Evolutionary conservation across 2,797 vertebrate species (phyloP).

Genomic region (Xenentodon cancila): DNA sequence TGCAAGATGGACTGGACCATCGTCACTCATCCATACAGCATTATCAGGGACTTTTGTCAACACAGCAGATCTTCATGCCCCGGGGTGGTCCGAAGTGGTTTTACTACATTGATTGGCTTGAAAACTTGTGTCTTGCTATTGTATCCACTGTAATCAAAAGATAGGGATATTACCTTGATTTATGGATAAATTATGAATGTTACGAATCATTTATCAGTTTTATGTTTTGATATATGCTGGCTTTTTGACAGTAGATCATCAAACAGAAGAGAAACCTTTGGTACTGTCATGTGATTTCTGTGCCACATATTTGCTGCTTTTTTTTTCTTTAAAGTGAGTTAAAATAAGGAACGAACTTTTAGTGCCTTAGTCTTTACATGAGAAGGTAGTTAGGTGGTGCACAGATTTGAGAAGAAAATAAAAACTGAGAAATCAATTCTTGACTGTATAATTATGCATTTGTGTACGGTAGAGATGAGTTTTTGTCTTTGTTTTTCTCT

Average conservation of each 20-base stretch:
- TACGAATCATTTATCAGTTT: slow-evolving; percentile 16
- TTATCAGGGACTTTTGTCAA: too few relatives aligned
- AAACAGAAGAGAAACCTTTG: neutral
- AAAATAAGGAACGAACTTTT: slow-evolving; percentile 47
- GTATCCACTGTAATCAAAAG: slow-evolving; percentile 21
- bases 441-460: too few relatives aligned
- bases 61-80: too few relatives aligned
- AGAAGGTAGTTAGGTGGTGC: slow-evolving; percentile 77
- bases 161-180: slow-evolving; percentile 20
- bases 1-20: too few relatives aligned
- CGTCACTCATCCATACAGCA: too few relatives aligned
- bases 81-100: too few relatives aligned
- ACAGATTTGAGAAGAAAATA: slow-evolving; percentile 43
- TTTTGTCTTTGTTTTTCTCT: too few relatives aligned
- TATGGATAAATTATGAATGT: slow-evolving; percentile 18
- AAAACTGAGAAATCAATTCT: neutral
- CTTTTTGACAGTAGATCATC: slow-evolving; percentile 34
- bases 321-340: slow-evolving; percentile 32
- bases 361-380: slow-evolving; percentile 94
- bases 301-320: slow-evolving; percentile 39
- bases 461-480: too few relatives aligned
- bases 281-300: slow-evolving; percentile 26
- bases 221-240: slow-evolving; percentile 12
- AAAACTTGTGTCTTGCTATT: slow-evolving; percentile 8
- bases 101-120: too few relatives aligned